Base-by-base conservation (phyloP, 1,140 invertebrate genomes). In the Scaptodrosophila lebanonensis region DNA sequence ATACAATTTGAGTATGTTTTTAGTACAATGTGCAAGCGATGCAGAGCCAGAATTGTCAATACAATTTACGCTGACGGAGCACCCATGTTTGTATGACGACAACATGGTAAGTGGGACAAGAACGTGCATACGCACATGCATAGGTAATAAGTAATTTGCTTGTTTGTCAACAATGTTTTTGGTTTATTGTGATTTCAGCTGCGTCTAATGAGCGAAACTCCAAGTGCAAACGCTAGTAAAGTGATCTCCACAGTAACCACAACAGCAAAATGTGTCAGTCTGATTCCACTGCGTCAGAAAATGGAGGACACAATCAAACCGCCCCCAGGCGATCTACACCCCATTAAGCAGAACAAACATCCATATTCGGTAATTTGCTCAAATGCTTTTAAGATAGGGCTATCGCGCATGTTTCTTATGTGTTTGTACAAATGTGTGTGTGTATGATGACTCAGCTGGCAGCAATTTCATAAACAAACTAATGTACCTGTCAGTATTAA, bases 351-450 rank as follows among this genome's bases (percentile, higher is more conserved):
- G 13, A 43, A 56, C 42, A 60, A 73, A 45, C 69, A 82, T 70
- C 82, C 82, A 16, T 58, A 76, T 43, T 73, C 75, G 71, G 82
- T 84, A 67, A 66, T 25, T 60, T 12, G n/a, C 6, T 5, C 13
- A 38, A n/a, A n/a, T n/a, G n/a, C n/a, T n/a, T n/a, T n/a, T n/a
- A n/a, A n/a, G n/a, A n/a, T n/a, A n/a, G n/a, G n/a, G n/a, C n/a
- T n/a, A n/a, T n/a, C n/a, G n/a, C n/a, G n/a, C n/a, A n/a, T n/a
- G n/a, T n/a, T n/a, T n/a, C n/a, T n/a, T n/a, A n/a, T n/a, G n/a
- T n/a, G n/a, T 32, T 52, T 33, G 39, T 13, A 11, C 16, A 11
- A 12, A n/a, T 36, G 7, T 16, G 9, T 11, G 11, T 25, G 17
- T 30, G 13, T 38, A 4, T 29, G 40, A 25, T 71, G 62, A 66